Conservation (phyloP, 2,888 invertebrate species). For the Drosophila subsilvestris region DNA sequence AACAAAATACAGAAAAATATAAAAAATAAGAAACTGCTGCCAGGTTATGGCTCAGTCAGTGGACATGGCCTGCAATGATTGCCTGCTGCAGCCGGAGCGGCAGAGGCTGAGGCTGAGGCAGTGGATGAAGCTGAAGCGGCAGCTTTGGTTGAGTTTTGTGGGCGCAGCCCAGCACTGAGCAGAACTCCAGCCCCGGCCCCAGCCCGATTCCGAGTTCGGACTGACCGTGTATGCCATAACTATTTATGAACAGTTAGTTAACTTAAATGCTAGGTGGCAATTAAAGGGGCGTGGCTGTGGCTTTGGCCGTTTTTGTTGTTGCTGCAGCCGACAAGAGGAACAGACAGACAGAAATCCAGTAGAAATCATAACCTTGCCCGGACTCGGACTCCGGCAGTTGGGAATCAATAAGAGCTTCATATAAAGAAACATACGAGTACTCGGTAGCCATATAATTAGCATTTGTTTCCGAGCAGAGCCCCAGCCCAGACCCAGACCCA, state of each 20-base stretch:
- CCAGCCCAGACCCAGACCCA: neutral
- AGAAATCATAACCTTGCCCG: slow-evolving; percentile 68
- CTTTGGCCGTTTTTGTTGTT: slow-evolving; percentile 31
- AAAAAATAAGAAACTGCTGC: slow-evolving; percentile 14
- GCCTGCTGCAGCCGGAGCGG: neutral
- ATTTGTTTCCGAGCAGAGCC: slow-evolving; percentile 58
- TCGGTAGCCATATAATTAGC: slow-evolving; percentile 75
- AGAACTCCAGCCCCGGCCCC: slow-evolving; percentile 20
- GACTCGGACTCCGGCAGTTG: slow-evolving; percentile 29
- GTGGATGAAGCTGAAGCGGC: slow-evolving; percentile 46
- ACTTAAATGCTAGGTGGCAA: slow-evolving; percentile 80
- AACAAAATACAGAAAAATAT: slow-evolving; percentile 12
- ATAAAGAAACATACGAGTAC: slow-evolving; percentile 30
- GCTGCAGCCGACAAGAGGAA: slow-evolving; percentile 26
- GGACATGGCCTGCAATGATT: slow-evolving; percentile 48
- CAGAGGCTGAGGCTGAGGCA: slow-evolving; percentile 28
- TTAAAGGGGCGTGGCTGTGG: slow-evolving; percentile 74
- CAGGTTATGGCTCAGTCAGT: slow-evolving; percentile 18
- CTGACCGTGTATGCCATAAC: slow-evolving; percentile 79
- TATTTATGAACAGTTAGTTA: slow-evolving; percentile 80
- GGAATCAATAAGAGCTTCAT: slow-evolving; percentile 62
- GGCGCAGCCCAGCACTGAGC: slow-evolving; percentile 66
- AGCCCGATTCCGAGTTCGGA: neutral
- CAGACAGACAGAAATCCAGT: slow-evolving; percentile 17
- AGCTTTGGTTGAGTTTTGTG: slow-evolving; percentile 63